These are phyloP conservation scores for Baronia brevicornis DNA, from an alignment of 2,888 invertebrate genomes.

Conservation along the genomic window DNA sequence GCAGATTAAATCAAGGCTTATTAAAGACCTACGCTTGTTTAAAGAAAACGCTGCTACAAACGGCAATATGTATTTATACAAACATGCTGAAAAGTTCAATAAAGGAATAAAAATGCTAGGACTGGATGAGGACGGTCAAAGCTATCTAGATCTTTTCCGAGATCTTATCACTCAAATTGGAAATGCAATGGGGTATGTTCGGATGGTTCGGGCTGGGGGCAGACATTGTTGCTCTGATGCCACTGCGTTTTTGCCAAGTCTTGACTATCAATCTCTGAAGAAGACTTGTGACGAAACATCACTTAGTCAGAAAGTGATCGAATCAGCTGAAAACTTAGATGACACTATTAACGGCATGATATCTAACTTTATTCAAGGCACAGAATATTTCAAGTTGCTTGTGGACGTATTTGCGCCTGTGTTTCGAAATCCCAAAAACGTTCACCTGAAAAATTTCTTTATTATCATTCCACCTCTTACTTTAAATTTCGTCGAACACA, in stretches of 20 bases:
- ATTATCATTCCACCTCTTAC: slow-evolving; percentile 95
- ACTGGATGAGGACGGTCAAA: slow-evolving; percentile 85
- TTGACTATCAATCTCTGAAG: slow-evolving; percentile 78
- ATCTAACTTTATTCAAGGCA: slow-evolving; percentile 89
- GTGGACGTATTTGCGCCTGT: slow-evolving; percentile 95
- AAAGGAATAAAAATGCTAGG: slow-evolving; percentile 92
- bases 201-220: slow-evolving; percentile 95
- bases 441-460: slow-evolving; percentile 93
- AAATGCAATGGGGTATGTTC: slow-evolving; percentile 96
- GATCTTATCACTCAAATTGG: slow-evolving; percentile 95
- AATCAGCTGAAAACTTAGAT: slow-evolving; percentile 84
- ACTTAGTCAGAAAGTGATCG: slow-evolving; percentile 76
- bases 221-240: slow-evolving; percentile 94
- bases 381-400: slow-evolving; percentile 91
- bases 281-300: slow-evolving; percentile 76
- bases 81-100: slow-evolving; percentile 95
- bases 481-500: slow-evolving; percentile 95
- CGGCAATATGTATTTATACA: slow-evolving; percentile 87
- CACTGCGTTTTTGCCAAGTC: slow-evolving; percentile 90
- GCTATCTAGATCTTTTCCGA: slow-evolving; percentile 95
- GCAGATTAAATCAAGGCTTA: slow-evolving; percentile 94
- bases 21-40: slow-evolving; percentile 90
- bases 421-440: slow-evolving; percentile 89
- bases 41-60: slow-evolving; percentile 81
- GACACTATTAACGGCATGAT: slow-evolving; percentile 85